Conservation (phyloP, 2,888 invertebrate species). For the Girardia tigrina region DNA sequence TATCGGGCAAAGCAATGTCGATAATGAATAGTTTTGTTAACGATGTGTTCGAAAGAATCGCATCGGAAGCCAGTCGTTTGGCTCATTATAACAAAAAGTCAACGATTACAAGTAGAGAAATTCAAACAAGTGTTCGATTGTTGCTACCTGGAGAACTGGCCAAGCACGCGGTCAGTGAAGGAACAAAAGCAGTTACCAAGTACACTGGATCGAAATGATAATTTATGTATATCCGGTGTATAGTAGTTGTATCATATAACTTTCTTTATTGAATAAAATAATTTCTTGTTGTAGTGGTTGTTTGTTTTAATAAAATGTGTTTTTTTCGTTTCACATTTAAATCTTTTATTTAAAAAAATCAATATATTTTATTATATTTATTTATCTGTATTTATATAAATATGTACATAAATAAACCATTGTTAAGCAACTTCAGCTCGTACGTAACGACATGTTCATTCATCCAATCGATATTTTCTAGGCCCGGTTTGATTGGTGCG, state of each 20-base stretch:
- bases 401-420: no score
- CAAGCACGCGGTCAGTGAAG: conserved; percentile 35
- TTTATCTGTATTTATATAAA: no score
- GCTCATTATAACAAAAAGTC: conserved; percentile 54
- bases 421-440: no score
- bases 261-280: background rate
- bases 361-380: no score
- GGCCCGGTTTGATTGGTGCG: background rate
- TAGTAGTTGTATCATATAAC: background rate
- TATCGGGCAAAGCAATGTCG: conserved; percentile 60
- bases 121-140: conserved; percentile 32
- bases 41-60: conserved; percentile 63
- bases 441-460: no score
- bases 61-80: conserved; percentile 56
- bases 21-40: conserved; percentile 66
- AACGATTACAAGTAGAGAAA: conserved; percentile 34
- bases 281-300: no score
- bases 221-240: background rate
- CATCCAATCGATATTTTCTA: conserved; percentile 12
- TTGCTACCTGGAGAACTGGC: conserved; percentile 33
- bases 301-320: no score
- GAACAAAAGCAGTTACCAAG: conserved; percentile 34
- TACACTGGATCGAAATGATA: conserved; percentile 34
- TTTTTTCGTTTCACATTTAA: no score
- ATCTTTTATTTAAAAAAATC: no score